These are phyloP conservation scores for Conus ventricosus DNA, from an alignment of 1,140 invertebrate species.

Conservation along the genomic window DNA sequence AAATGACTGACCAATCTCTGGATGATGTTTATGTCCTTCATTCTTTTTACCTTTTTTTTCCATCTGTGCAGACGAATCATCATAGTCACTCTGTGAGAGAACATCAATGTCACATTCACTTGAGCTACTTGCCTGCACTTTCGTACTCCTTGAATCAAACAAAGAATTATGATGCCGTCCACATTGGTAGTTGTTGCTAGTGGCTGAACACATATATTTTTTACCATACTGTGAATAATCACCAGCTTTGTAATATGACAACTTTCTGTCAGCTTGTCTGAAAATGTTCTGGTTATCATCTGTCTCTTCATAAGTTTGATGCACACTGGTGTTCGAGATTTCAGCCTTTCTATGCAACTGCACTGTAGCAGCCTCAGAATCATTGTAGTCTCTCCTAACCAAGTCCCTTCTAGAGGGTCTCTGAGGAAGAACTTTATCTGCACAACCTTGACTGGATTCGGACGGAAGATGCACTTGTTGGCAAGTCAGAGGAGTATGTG, in stretches of 20 bases:
- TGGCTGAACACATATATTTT: neutral
- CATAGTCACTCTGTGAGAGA: conserved; percentile 18
- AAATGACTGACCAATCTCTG: neutral
- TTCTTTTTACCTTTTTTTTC: neutral
- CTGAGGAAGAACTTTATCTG: neutral
- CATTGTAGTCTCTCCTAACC: neutral
- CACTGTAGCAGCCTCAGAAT: neutral
- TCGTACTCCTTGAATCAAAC: neutral
- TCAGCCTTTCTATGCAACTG: neutral
- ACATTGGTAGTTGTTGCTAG: neutral
- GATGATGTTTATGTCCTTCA: neutral
- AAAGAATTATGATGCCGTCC: neutral
- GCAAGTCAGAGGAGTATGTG: neutral
- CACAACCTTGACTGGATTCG: neutral
- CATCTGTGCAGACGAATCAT: neutral
- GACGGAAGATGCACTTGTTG: neutral
- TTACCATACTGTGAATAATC: neutral
- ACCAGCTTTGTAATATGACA: neutral
- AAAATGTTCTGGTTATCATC: neutral
- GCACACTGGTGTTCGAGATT: neutral
- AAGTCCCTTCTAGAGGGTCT: neutral
- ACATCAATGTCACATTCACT: neutral
- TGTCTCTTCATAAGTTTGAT: neutral
- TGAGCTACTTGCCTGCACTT: neutral
- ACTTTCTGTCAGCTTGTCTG: neutral